These are phyloP conservation scores for Sicus ferrugineus DNA, from an alignment of 2,888 invertebrate species.

Conservation along the genomic window DNA sequence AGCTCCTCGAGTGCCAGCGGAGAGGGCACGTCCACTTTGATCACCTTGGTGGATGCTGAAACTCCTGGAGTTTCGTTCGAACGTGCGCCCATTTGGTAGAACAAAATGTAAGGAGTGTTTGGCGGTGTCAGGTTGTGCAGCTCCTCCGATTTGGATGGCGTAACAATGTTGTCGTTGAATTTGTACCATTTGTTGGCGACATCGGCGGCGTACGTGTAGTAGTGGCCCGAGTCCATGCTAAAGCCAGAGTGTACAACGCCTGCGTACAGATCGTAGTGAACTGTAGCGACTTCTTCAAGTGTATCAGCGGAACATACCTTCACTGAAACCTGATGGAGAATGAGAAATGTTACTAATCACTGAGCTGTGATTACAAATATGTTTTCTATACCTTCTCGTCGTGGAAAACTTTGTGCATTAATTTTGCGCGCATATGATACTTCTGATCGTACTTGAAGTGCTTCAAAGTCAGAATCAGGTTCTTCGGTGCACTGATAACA, in stretches of 20 bases:
- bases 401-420: conserved; percentile 74
- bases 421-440: conserved; percentile 78
- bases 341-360: neutral
- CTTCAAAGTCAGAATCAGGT: conserved; percentile 81
- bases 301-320: conserved; percentile 63
- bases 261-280: conserved; percentile 77
- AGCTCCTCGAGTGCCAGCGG: conserved; percentile 58
- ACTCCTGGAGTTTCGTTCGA: conserved; percentile 49
- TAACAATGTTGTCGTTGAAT: conserved; percentile 82
- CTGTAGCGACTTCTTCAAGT: conserved; percentile 57
- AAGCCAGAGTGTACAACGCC: conserved; percentile 86
- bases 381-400: conserved; percentile 64
- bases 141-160: conserved; percentile 69
- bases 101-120: conserved; percentile 84
- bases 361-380: neutral
- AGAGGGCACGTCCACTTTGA: conserved; percentile 53
- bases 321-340: conserved; percentile 52
- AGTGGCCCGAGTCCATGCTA: conserved; percentile 86
- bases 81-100: conserved; percentile 70
- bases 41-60: conserved; percentile 50
- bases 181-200: conserved; percentile 73
- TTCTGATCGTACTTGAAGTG: conserved; percentile 80
- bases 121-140: conserved; percentile 73
- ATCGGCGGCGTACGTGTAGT: conserved; percentile 83
- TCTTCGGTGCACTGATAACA: conserved; percentile 77